Evolutionary conservation across 2,113 vertebrate genomes (phyloP).

Genomic region (Phoxinus phoxinus): DNA sequence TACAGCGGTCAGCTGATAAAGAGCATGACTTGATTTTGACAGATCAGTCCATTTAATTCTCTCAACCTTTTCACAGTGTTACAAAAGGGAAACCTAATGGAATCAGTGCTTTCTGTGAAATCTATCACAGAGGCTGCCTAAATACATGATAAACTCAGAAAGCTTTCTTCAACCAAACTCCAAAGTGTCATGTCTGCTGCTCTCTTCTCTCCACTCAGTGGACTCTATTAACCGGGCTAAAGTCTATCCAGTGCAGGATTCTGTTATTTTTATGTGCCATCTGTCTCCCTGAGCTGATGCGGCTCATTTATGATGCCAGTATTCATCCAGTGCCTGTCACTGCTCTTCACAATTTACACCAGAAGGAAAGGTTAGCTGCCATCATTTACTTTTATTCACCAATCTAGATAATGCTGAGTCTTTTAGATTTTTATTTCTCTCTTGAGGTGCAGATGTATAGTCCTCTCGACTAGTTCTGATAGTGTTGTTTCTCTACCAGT

Average conservation of each 20-base stretch:
- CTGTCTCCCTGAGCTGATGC: constrained; percentile 36
- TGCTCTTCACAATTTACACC: constrained; percentile 42
- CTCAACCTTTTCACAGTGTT: constrained; percentile 4
- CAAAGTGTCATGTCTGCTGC: not conserved
- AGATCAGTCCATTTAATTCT: not conserved
- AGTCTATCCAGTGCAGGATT: constrained; percentile 19
- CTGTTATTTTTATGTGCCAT: constrained; percentile 45
- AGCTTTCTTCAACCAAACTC: constrained; percentile 13
- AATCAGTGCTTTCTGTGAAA: not conserved
- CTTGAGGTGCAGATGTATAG: constrained; percentile 15
- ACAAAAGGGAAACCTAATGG: not conserved
- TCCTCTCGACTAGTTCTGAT: not conserved
- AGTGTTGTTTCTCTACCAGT: constrained; percentile 10
- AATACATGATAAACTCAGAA: constrained; percentile 27
- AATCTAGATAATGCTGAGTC: constrained; percentile 46
- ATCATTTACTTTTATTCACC: constrained; percentile 57
- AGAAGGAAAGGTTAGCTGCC: constrained; percentile 42
- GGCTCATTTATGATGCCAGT: constrained; percentile 50
- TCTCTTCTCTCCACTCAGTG: not conserved
- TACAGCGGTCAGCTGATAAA: not conserved
- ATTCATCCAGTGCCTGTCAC: constrained; percentile 42
- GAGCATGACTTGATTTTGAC: not conserved
- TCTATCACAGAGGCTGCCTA: not conserved
- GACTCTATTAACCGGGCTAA: not conserved
- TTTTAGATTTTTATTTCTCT: constrained; percentile 42